Conservation (phyloP, 1,140 invertebrate species). For the Acromyrmex charruanus region DNA sequence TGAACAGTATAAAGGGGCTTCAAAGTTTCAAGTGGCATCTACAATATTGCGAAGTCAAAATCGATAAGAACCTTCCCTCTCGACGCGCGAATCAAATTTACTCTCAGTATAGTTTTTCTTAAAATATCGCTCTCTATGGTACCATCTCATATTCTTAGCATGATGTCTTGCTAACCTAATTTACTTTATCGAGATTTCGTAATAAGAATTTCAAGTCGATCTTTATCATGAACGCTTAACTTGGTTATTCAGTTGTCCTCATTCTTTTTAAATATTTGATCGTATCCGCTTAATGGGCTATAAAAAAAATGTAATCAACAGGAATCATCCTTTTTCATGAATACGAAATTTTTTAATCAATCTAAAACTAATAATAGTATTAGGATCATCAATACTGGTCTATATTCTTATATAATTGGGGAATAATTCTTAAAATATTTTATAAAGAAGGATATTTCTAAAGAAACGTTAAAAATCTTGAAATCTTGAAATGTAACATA, state of each 20-base stretch:
- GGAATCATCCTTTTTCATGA: neutral
- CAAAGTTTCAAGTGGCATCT: slow-evolving; percentile 47
- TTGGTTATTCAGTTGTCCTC: neutral
- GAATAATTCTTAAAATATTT: neutral
- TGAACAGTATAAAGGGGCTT: slow-evolving; percentile 38
- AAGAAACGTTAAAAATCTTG: neutral
- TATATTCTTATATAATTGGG: neutral
- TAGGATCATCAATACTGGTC: neutral
- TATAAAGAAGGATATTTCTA: neutral
- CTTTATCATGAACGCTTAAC: neutral
- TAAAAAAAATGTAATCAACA: neutral
- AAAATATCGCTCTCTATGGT: neutral
- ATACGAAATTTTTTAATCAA: slow-evolving; percentile 22
- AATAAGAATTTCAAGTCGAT: neutral
- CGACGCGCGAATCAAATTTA: slow-evolving; percentile 36
- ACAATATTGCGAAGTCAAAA: slow-evolving; percentile 46
- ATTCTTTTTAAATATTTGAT: slow-evolving; percentile 19
- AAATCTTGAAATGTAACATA: neutral
- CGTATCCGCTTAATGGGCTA: neutral
- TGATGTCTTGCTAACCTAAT: neutral
- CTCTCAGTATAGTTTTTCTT: neutral
- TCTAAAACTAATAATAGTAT: neutral
- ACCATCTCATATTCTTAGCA: neutral
- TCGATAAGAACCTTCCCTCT: slow-evolving; percentile 49
- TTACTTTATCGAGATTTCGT: neutral